Evolutionary conservation across 2,113 vertebrate genomes (phyloP), one percentile per base, ranked within the genome.

Genomic region (Semnornis frantzii): DNA sequence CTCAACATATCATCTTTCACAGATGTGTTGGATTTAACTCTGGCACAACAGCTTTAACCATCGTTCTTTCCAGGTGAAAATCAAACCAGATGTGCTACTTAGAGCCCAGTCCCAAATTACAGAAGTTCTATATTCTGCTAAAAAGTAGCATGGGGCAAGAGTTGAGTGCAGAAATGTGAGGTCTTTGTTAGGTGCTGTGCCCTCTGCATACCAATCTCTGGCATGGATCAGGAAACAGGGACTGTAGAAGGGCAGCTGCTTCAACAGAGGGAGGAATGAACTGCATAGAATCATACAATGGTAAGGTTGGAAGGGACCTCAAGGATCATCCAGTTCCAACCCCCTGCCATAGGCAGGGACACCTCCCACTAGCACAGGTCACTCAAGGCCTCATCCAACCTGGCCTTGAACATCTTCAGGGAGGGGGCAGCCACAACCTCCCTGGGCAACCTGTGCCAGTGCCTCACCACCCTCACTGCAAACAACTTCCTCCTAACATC

Each of bases 1-100:
- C n/a, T 81, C 30, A 68, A 46, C 68, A 62, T 16, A 14, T 78
- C 15, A 82, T 50, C 48, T 82, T 57, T 76, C 72, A 74, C 69
- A 91, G 60, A 60, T 66, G 63, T 83, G 19, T 77, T 85, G 37
- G 50, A 74, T 78, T 93, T 87, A 94, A 93, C 92, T 90, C 66
- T 73, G 87, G 52, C 46, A 42, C 12, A 82, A 73, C 21, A 63
- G 46, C 16, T 77, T 84, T 78, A 90, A 81, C 15, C 33, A 69
- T 73, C 64, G 73, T 28, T 87, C 18, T 42, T 91, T 90, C 42
- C 37, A 94, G 72, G 82, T 83, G 50, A 69, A 92, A 86, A 75
- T 80, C 17, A 59, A 91, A 77, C 72, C 79, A 91, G 57, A 90
- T 90, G 68, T 89, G 37, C 31, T 82, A 46, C 46, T 87, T 50